phyloP scores from a whole-genome alignment of 2,113 vertebrate genomes.

The Collichthys lucidus region DNA sequence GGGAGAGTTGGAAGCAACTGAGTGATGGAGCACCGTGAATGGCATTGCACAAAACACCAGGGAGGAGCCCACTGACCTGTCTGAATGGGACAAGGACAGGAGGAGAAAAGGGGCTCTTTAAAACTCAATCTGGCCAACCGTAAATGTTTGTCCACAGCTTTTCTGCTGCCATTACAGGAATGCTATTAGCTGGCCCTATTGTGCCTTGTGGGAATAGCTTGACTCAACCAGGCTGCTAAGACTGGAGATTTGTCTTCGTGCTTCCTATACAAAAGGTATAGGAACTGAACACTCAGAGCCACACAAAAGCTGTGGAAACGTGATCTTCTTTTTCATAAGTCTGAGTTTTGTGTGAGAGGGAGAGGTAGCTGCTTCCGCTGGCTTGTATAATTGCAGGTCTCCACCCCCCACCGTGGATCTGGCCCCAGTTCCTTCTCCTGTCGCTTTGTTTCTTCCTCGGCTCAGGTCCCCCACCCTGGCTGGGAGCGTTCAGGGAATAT shows the following conservation, averaged over 20 bases:
- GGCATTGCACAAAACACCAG: slow-evolving; percentile 54
- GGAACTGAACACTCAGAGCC: slow-evolving; percentile 68
- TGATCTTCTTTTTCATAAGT: slow-evolving; percentile 71
- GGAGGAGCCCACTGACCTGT: slow-evolving; percentile 61
- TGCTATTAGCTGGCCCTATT: slow-evolving; percentile 56
- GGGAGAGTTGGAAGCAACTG: slow-evolving; percentile 37
- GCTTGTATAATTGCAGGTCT: slow-evolving; percentile 70
- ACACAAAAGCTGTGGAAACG: slow-evolving; percentile 70
- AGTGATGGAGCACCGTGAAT: slow-evolving; percentile 62
- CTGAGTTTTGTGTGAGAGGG: slow-evolving; percentile 58
- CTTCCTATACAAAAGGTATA: slow-evolving; percentile 64
- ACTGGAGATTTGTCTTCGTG: slow-evolving; percentile 64
- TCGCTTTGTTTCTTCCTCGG: slow-evolving; percentile 72
- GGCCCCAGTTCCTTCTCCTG: slow-evolving; percentile 59
- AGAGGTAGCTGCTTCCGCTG: slow-evolving; percentile 58
- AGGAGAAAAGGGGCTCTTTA: slow-evolving; percentile 57
- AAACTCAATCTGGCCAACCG: slow-evolving; percentile 62
- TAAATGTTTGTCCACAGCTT: slow-evolving; percentile 70
- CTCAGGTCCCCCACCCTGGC: slow-evolving; percentile 57
- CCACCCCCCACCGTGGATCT: slow-evolving; percentile 53
- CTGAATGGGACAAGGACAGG: slow-evolving; percentile 61
- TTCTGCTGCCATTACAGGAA: slow-evolving; percentile 59
- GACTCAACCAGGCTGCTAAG: slow-evolving; percentile 61
- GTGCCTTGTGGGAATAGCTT: slow-evolving; percentile 69
- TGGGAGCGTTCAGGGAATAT: slow-evolving; percentile 66